Percentiles rank a stretch among this genome's conserved stretches.
Conservation (phyloP, 2,797 vertebrate genomes). For the Mallotus villosus region DNA sequence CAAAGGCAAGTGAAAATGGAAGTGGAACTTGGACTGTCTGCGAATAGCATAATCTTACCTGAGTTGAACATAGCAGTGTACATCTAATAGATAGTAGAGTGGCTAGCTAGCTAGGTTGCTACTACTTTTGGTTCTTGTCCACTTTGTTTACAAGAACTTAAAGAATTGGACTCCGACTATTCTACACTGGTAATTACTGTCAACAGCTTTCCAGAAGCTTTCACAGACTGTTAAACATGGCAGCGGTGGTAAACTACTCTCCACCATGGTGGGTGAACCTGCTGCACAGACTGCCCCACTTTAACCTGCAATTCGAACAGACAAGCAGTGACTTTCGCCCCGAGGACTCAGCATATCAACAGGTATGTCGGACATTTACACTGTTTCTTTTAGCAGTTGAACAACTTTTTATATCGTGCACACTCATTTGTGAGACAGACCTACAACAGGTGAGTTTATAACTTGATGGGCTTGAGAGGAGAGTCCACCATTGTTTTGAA, state of each 20-base stretch:
- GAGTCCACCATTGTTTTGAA: no score
- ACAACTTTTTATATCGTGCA: background rate
- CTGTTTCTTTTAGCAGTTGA: no score
- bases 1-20: background rate
- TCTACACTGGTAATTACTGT: slow-evolving; percentile 28
- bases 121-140: slow-evolving; percentile 14
- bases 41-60: background rate
- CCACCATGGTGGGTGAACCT: slow-evolving; percentile 96
- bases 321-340: slow-evolving; percentile 88
- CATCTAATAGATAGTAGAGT: background rate
- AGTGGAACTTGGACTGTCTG: background rate
- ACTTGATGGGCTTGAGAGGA: no score
- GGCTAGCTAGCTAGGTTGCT: background rate
- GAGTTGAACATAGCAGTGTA: background rate
- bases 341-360: slow-evolving; percentile 87
- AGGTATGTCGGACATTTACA: slow-evolving; percentile 70
- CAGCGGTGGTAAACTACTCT: slow-evolving; percentile 87
- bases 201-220: slow-evolving; percentile 1
- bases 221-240: slow-evolving; percentile 71
- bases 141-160: slow-evolving; percentile 9
- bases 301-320: slow-evolving; percentile 86
- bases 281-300: slow-evolving; percentile 90
- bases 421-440: background rate
- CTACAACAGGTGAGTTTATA: no score
- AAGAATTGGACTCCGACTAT: slow-evolving; percentile 38